Evolutionary conservation across 2,113 vertebrate genomes (phyloP).

Genomic region (Megaceryle torquata): DNA sequence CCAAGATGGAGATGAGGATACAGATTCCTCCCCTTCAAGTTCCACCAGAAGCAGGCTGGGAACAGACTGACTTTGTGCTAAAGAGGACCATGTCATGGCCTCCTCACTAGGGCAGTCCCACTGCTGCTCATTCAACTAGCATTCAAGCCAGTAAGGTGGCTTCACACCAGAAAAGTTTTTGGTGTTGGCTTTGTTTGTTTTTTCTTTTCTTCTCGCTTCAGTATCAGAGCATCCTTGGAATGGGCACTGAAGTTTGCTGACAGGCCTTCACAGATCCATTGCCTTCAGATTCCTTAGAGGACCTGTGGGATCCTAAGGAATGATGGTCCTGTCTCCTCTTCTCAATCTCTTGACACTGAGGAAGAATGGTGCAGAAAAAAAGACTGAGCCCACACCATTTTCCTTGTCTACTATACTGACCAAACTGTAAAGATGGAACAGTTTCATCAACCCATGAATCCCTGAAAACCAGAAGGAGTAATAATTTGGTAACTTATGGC

Average conservation of each 20-base stretch:
- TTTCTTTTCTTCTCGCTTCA: background rate
- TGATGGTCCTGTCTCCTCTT: conserved; percentile 47
- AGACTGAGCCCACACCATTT: conserved; percentile 47
- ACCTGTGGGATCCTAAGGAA: conserved; percentile 49
- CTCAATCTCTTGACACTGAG: conserved; percentile 59
- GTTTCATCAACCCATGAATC: background rate
- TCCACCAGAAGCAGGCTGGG: background rate
- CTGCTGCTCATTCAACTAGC: background rate
- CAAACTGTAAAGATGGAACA: conserved; percentile 21
- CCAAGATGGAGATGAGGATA: background rate
- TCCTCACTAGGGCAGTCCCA: background rate
- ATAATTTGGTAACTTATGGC: background rate
- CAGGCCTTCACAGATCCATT: conserved; percentile 33
- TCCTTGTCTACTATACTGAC: conserved; percentile 15
- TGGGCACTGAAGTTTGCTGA: conserved; percentile 4
- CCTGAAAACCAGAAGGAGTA: background rate
- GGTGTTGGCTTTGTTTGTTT: background rate
- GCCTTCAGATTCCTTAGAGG: conserved; percentile 26
- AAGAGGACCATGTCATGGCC: background rate
- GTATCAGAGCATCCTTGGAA: background rate
- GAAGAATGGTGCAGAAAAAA: conserved; percentile 56
- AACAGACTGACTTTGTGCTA: background rate
- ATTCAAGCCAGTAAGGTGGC: background rate
- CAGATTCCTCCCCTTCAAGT: background rate
- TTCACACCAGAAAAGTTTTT: background rate